These are phyloP conservation scores for Hemibagrus wyckioides DNA, from an alignment of 2,113 vertebrate genomes.

Conservation along the genomic window DNA sequence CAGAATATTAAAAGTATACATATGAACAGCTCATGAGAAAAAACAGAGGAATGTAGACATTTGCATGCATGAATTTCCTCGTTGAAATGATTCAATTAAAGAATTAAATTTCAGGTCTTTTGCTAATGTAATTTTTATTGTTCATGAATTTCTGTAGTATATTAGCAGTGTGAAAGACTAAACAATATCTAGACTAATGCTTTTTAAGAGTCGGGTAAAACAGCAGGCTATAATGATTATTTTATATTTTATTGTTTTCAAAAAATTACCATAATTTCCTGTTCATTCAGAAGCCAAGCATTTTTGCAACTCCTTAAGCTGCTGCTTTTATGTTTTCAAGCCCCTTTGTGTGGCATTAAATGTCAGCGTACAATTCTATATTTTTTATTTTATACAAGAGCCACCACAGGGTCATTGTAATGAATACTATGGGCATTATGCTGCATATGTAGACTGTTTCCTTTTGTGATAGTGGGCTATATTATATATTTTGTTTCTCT, in stretches of 20 bases:
- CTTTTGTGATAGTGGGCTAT: slow-evolving; percentile 22
- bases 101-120: background rate
- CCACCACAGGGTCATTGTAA: background rate
- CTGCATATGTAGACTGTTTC: slow-evolving; percentile 1
- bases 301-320: slow-evolving; percentile 4
- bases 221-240: background rate
- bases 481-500: slow-evolving; percentile 23
- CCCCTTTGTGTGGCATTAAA: background rate
- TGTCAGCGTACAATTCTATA: background rate
- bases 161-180: background rate
- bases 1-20: no score
- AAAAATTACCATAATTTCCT: background rate
- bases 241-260: background rate
- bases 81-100: background rate
- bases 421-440: background rate
- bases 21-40: no score
- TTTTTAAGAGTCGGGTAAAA: background rate
- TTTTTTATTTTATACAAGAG: background rate
- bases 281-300: background rate
- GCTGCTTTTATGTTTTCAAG: slow-evolving; percentile 7
- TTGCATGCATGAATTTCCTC: background rate
- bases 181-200: background rate
- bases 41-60: background rate
- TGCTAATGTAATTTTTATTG: background rate
- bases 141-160: background rate